phyloP scores from a whole-genome alignment of 2,113 vertebrate genomes.

The Pavo muticus region DNA sequence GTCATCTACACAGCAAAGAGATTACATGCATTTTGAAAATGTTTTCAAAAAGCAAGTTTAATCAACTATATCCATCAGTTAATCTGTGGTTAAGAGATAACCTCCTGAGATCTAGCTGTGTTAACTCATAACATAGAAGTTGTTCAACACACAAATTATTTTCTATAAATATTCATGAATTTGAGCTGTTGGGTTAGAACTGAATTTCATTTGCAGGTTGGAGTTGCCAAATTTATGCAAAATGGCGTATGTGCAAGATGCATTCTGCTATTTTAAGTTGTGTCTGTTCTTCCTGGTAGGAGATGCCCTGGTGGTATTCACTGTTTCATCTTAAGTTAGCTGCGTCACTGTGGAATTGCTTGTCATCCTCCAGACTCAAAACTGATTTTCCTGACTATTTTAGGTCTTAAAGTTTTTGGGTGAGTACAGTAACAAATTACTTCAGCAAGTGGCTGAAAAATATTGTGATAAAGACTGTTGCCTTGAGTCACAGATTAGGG shows the following conservation, averaged over 20 bases:
- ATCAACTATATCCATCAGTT: not conserved
- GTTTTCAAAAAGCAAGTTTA: not conserved
- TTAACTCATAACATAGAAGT: not conserved
- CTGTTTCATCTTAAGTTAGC: not conserved
- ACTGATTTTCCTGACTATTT: not conserved
- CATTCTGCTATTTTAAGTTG: not conserved
- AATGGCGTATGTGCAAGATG: fast-evolving
- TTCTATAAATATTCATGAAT: not conserved
- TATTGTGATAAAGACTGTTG: not conserved
- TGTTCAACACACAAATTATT: not conserved
- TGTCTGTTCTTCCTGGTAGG: not conserved
- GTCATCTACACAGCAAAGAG: fast-evolving
- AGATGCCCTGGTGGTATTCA: not conserved
- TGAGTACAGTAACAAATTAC: not conserved
- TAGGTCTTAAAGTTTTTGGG: not conserved
- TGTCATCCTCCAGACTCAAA: not conserved
- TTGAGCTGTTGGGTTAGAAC: not conserved
- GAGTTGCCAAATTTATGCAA: not conserved
- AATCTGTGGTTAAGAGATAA: not conserved
- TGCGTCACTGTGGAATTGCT: not conserved
- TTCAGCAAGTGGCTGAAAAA: not conserved
- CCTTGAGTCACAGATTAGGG: not conserved
- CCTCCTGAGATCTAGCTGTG: not conserved
- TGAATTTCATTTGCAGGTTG: not conserved
- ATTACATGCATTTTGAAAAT: not conserved